These are phyloP conservation scores for Scaptomyza caliginosa DNA, from an alignment of 2,888 invertebrate species.

Conservation along the genomic window DNA sequence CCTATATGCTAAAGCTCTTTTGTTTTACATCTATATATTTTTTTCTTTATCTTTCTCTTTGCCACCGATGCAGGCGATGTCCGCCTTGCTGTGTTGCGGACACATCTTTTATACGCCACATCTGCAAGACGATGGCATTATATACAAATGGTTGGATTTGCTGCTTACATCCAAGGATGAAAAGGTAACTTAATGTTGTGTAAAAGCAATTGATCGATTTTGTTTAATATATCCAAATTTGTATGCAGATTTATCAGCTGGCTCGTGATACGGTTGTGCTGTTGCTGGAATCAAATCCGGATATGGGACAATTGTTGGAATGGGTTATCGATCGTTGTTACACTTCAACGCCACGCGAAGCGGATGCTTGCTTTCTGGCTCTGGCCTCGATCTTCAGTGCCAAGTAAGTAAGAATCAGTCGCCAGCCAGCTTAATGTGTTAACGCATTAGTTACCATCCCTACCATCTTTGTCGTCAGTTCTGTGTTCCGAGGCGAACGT, in stretches of 20 bases:
- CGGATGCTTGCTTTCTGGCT: slow-evolving; percentile 98
- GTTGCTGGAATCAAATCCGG: slow-evolving; percentile 96
- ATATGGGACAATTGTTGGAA: slow-evolving; percentile 95
- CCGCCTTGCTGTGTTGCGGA: slow-evolving; percentile 97
- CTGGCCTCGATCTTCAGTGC: slow-evolving; percentile 98
- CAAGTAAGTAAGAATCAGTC: slow-evolving; percentile 86
- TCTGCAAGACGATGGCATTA: slow-evolving; percentile 94
- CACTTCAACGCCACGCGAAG: slow-evolving; percentile 94
- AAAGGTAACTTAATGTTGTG: slow-evolving; percentile 86
- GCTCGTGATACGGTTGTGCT: slow-evolving; percentile 97
- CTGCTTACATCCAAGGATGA: slow-evolving; percentile 94
- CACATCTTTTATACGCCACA: slow-evolving; percentile 95
- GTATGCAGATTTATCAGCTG: slow-evolving; percentile 91
- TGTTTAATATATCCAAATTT: background rate
- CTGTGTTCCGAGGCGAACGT: slow-evolving; percentile 16
- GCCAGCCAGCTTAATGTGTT: slow-evolving; percentile 28
- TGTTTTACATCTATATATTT: background rate
- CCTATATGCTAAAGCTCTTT: slow-evolving; percentile 3
- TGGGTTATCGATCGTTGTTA: slow-evolving; percentile 99
- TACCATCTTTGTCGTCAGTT: background rate
- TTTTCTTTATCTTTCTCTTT: background rate
- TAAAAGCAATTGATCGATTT: background rate
- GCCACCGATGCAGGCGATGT: slow-evolving; percentile 92
- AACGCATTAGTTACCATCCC: slow-evolving; percentile 42
- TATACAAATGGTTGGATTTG: slow-evolving; percentile 97